Base-by-base conservation (phyloP, 1,140 invertebrate species). In the Holcopasites calliopsidis region DNA sequence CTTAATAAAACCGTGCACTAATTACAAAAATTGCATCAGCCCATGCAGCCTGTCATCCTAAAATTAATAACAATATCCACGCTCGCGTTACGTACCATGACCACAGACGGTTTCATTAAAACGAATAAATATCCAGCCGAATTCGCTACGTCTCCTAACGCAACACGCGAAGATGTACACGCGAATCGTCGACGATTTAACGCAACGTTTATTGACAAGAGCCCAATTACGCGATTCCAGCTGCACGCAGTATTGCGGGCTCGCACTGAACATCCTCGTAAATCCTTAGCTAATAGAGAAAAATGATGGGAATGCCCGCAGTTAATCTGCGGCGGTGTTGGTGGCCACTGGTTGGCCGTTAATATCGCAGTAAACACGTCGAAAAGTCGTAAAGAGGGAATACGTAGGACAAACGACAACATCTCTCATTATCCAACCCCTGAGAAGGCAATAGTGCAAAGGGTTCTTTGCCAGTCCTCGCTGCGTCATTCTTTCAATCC, bases 311-410 rank as follows among this genome's bases (percentile, higher is more conserved):
- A 73, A 50, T 38, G 60, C 76, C 42, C 33, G 62, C 49, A 73
- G 72, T 82, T 83, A 83, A 83, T 83, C 66, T 61, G 47, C 61
- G 44, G 35, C 38, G 58, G 26, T 49, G 70, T 13, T 11, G 49
- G 65, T 52, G 71, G 54, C 55, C 44, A 38, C 40, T 47, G 50
- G 64, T 35, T 21, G 61, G 28, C 54, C 70, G 70, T 82, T 83
- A 71, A 50, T 66, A 66, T 72, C 77, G 52, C 57, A 38, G 40
- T 79, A 79, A 83, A 82, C 80, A 70, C 57, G 31, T 11, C 42
- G 64, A 47, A 69, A 78, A 83, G 80, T 76, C 80, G 64, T 83
- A 83, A 83, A 83, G 69, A 83, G 73, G 77, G 64, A 83, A 79
- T 79, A 76, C 52, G 57, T 55, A 50, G 38, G 40, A 72, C 71